Percentiles rank a stretch among this genome's conserved stretches.
Conservation (phyloP, 2,888 invertebrate species). For the Terebella lapidaria region DNA sequence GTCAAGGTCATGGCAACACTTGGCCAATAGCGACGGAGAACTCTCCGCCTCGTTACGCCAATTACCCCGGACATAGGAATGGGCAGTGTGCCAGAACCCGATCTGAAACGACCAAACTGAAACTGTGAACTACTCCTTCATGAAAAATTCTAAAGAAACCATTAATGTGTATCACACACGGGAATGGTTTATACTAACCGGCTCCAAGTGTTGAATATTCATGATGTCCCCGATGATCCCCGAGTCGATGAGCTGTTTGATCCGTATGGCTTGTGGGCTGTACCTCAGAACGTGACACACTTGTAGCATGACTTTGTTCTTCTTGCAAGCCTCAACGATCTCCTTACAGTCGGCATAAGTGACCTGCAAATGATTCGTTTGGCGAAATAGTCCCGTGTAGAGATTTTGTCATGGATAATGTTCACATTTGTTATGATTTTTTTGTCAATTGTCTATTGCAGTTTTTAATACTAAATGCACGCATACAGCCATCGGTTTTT, state of each 20-base stretch:
- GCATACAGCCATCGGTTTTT: conserved; percentile 57
- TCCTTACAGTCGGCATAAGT: conserved; percentile 51
- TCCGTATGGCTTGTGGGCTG: conserved; percentile 44
- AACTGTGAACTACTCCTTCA: not conserved
- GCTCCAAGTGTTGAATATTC: conserved; percentile 54
- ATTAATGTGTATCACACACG: not conserved
- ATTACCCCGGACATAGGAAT: conserved; percentile 54
- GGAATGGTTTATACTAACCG: conserved; percentile 36
- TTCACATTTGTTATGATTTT: no score
- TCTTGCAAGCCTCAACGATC: conserved; percentile 47
- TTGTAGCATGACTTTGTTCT: conserved; percentile 47
- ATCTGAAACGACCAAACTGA: conserved; percentile 10
- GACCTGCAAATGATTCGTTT: conserved; percentile 34
- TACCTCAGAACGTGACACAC: conserved; percentile 55
- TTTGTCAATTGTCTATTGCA: no score
- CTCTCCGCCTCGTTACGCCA: conserved; percentile 51
- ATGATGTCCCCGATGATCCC: conserved; percentile 54
- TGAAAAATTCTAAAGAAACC: not conserved
- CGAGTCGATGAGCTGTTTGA: conserved; percentile 50
- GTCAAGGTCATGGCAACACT: conserved; percentile 56
- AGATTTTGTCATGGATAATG: no score
- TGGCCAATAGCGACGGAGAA: conserved; percentile 51
- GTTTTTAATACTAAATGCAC: no score
- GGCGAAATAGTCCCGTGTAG: no score
- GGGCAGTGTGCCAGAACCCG: conserved; percentile 54